A percentile compares a stretch with the other conserved stretches of the same genome.
phyloP scores from a whole-genome alignment of 2,888 invertebrate species.

The Drosophila greeni region DNA sequence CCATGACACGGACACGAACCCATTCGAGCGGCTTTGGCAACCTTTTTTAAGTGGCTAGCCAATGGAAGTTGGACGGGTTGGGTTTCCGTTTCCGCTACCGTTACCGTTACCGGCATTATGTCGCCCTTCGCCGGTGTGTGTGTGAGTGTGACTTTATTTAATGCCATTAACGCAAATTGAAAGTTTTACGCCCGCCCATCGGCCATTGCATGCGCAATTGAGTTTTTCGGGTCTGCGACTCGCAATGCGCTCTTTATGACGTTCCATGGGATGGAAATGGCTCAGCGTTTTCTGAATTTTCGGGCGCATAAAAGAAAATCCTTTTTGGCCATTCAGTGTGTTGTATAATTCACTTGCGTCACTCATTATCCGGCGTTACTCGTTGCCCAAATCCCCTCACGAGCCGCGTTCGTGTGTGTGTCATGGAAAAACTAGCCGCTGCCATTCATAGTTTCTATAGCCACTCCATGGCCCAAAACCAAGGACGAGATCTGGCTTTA shows the following conservation, averaged over 20 bases:
- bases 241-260: constrained; percentile 41
- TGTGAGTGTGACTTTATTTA: constrained; percentile 62
- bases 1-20: constrained; percentile 14
- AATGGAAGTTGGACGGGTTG: constrained; percentile 45
- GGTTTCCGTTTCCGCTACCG: constrained; percentile 32
- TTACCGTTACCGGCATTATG: constrained; percentile 32
- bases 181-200: constrained; percentile 59
- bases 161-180: constrained; percentile 73
- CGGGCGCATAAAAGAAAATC: constrained; percentile 19
- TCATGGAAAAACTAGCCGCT: constrained; percentile 60
- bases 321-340: constrained; percentile 17
- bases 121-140: not conserved
- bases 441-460: constrained; percentile 54
- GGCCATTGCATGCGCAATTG: constrained; percentile 72
- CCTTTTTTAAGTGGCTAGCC: constrained; percentile 71
- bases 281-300: constrained; percentile 16
- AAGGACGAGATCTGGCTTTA: constrained; percentile 49
- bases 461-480: constrained; percentile 55
- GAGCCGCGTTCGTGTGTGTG: constrained; percentile 21
- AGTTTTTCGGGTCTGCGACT: constrained; percentile 48
- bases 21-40: constrained; percentile 56
- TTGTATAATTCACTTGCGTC: constrained; percentile 35
- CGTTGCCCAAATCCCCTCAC: constrained; percentile 23
- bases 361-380: constrained; percentile 30
- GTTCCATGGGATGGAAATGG: constrained; percentile 29